Conservation (phyloP, 2,797 vertebrate genomes). For the Hemitrygon akajei region DNA sequence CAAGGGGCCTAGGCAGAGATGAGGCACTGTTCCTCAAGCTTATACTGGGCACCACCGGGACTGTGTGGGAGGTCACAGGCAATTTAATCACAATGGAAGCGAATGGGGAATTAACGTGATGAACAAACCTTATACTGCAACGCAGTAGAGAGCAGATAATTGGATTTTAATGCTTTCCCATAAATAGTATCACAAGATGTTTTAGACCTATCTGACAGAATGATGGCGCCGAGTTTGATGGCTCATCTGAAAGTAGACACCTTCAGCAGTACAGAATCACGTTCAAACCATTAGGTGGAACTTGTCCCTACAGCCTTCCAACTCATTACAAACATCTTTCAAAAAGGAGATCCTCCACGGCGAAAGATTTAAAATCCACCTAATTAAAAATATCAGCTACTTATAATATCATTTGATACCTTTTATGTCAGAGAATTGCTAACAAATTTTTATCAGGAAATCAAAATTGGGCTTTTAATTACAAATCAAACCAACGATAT, state of each 20-base stretch:
- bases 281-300: neutral
- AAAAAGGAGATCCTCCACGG: neutral
- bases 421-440: neutral
- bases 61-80: too few species aligned
- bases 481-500: neutral
- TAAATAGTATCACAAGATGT: neutral
- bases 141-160: neutral
- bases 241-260: neutral
- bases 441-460: neutral
- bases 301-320: neutral
- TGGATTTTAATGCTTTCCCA: neutral
- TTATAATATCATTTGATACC: neutral
- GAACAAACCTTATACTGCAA: too few species aligned
- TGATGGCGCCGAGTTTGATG: neutral
- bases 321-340: neutral
- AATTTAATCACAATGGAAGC: too few species aligned
- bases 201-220: neutral
- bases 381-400: neutral
- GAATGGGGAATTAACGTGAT: too few species aligned
- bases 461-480: neutral
- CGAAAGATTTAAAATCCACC: neutral
- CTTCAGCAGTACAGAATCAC: neutral
- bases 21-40: too few species aligned
- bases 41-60: too few species aligned
- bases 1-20: too few species aligned